phyloP scores from a whole-genome alignment of 2,113 vertebrate species.

The Pachycephala philippinensis region DNA sequence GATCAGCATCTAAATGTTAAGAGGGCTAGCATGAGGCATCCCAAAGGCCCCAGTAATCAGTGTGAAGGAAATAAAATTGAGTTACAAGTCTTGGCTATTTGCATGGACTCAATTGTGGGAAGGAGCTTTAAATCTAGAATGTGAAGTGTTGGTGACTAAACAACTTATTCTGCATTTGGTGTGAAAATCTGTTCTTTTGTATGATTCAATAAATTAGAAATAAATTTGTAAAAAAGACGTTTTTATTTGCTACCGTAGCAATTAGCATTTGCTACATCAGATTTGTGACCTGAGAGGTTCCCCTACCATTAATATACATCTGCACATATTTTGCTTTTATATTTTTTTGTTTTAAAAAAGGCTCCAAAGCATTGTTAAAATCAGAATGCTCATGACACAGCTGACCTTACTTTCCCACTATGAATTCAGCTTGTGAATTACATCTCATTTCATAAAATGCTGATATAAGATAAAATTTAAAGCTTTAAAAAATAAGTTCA shows the following conservation, averaged over 20 bases:
- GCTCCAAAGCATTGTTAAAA: background rate
- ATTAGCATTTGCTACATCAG: background rate
- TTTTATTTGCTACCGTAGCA: background rate
- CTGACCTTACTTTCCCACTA: background rate
- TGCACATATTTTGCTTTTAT: background rate
- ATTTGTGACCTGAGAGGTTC: background rate
- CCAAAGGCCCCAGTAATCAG: background rate
- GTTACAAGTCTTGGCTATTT: background rate
- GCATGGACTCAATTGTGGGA: background rate
- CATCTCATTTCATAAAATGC: background rate
- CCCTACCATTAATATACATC: background rate
- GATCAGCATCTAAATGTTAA: background rate
- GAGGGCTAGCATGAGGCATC: background rate
- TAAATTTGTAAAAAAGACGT: background rate
- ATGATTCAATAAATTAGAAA: background rate
- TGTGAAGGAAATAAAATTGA: background rate
- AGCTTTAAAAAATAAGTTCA: background rate
- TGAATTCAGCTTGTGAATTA: background rate
- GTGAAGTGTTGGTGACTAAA: background rate
- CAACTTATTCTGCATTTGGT: background rate
- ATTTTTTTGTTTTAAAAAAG: background rate
- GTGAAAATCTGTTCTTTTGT: background rate
- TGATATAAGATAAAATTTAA: background rate
- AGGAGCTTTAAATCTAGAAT: background rate
- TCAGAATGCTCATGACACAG: background rate